phyloP scores from a whole-genome alignment of 2,113 vertebrate genomes.

The Phrynosoma platyrhinos region DNA sequence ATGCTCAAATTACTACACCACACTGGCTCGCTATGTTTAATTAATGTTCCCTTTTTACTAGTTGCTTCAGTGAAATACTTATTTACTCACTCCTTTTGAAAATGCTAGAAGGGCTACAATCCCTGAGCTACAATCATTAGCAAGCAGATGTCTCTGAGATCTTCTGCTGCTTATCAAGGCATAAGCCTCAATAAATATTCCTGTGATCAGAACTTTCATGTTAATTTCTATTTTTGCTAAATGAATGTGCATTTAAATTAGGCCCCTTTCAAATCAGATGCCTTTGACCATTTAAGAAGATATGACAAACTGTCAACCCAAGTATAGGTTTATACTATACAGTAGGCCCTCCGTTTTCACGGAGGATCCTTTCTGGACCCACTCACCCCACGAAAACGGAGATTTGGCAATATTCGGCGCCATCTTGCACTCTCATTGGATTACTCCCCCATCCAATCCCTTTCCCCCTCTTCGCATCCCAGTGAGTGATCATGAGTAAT shows the following conservation, averaged over 20 bases:
- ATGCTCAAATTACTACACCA: no score
- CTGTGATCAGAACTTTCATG: conserved; percentile 37
- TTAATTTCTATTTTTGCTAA: conserved; percentile 86
- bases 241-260: conserved; percentile 84
- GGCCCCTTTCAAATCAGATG: conserved; percentile 83
- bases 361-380: no score
- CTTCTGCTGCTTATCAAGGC: no score
- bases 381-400: no score
- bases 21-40: conserved; percentile 80
- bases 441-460: no score
- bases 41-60: conserved; percentile 83
- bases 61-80: conserved; percentile 85
- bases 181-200: neutral
- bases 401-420: no score
- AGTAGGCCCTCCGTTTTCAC: neutral
- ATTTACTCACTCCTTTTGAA: conserved; percentile 80
- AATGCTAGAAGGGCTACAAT: conserved; percentile 84
- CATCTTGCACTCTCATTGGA: no score
- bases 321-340: no score
- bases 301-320: conserved; percentile 71
- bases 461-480: no score
- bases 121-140: conserved; percentile 85
- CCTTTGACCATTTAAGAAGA: conserved; percentile 81
- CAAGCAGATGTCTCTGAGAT: conserved; percentile 81
- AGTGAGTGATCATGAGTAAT: no score